Evolutionary conservation across 2,888 invertebrate genomes (phyloP).

Genomic region (Nemotelus pantherinus): DNA sequence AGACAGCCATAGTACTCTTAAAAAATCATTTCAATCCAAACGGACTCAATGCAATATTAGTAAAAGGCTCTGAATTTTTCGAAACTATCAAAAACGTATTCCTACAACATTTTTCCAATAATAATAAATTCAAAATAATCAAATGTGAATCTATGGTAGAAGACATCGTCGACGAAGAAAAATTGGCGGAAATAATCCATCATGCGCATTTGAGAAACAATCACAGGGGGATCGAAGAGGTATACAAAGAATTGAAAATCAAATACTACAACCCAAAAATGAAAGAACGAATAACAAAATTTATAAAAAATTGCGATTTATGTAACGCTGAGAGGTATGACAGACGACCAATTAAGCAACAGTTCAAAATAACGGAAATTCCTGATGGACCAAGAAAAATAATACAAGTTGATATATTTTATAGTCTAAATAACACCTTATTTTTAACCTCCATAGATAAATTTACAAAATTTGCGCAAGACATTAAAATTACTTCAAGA

Average conservation of each 20-base stretch:
- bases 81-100: not conserved
- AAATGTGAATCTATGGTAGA: not conserved
- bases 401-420: constrained; percentile 33
- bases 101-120: not conserved
- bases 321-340: constrained; percentile 11
- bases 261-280: not conserved
- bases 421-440: not conserved
- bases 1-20: constrained; percentile 38
- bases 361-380: constrained; percentile 36
- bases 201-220: not conserved
- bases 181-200: not conserved
- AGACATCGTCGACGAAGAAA: constrained; percentile 3
- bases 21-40: constrained; percentile 45
- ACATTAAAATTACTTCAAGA: not conserved
- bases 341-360: constrained; percentile 15
- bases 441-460: constrained; percentile 44
- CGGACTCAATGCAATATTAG: not conserved
- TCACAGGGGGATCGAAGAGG: not conserved
- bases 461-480: constrained; percentile 1
- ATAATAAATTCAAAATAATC: constrained; percentile 2
- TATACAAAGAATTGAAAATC: not conserved
- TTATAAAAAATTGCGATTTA: constrained; percentile 15
- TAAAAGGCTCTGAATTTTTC: not conserved
- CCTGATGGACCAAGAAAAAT: constrained; percentile 18
- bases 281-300: not conserved